Base-by-base conservation (phyloP, 2,888 invertebrate species). In the Phaedon cochleariae region DNA sequence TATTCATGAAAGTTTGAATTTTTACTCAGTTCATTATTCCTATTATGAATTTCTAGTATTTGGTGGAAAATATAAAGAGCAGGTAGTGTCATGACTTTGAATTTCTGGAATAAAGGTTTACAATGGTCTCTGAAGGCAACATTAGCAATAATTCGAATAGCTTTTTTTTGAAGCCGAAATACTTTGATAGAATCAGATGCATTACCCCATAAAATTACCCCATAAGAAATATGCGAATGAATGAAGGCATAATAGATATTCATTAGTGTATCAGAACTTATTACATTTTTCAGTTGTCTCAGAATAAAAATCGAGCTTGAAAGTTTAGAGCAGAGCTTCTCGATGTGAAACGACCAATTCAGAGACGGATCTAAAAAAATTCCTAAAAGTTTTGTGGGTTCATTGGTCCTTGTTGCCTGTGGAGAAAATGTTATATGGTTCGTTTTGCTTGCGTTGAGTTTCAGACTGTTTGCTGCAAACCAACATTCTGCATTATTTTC, bases 1-100 rank as follows among this genome's bases (percentile, higher is more conserved):
- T 46, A 46, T 46, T 46, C 46, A 46, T 46, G 46, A 17, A 41
- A 41, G 17, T 10, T 41, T 41, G 17, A 46, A 46, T 46, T 46
- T 46, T 18, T 18, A 46, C 46, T 34, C 2, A 34, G 31, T 34
- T 34, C 31, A 34, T 34, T 34, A 34, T 34, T 34, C 9, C 10
- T 34, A 9, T 5, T 34, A 34, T 34, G 31, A 9, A 34, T 34
- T 34, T 34, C 31, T 34, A 34, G 10, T 34, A 34, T 34, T 34
- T 34, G 31, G 31, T 34, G 31, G 10, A 34, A 34, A 9, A 34
- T 34, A 34, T 34, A 34, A 34, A 34, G 31, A 34, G 31, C 10
- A 34, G 31, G 31, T 34, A 34, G 6, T 34, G 31, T 34, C 31
- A 34, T 34, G 26, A 26, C 26, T 26, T 26, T 26, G 26, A 26